These are phyloP conservation scores for Sebastes matsubarae DNA, from an alignment of 2,797 vertebrate genomes.

Conservation along the genomic window DNA sequence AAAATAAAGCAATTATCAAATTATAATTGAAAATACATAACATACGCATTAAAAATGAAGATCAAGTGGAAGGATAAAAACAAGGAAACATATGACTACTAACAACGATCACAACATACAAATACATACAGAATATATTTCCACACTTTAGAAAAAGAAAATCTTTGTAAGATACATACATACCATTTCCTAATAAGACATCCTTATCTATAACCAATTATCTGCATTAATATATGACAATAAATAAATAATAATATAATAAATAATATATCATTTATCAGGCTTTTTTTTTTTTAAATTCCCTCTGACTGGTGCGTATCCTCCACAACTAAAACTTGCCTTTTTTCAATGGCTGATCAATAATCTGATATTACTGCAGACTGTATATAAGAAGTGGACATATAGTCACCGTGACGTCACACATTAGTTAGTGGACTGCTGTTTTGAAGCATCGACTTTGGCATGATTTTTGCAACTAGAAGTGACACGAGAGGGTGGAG, in stretches of 20 bases:
- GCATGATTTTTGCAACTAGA: no score
- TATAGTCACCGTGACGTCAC: no score
- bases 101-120: not conserved
- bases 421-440: no score
- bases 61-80: not conserved
- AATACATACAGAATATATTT: not conserved
- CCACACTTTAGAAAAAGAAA: not conserved
- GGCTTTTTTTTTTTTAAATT: not conserved
- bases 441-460: no score
- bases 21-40: not conserved
- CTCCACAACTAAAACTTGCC: not conserved
- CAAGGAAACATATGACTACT: no score
- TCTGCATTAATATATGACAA: not conserved
- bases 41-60: not conserved
- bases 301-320: not conserved
- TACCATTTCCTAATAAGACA: not conserved
- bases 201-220: not conserved
- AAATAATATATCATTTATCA: no score
- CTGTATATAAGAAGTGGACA: no score
- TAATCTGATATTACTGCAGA: not conserved
- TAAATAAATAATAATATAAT: no score
- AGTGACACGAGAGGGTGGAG: rapidly evolving
- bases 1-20: not conserved
- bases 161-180: not conserved
- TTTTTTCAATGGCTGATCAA: not conserved